phyloP scores from a whole-genome alignment of 2,888 invertebrate species.

The Prionchulus punctatus region DNA sequence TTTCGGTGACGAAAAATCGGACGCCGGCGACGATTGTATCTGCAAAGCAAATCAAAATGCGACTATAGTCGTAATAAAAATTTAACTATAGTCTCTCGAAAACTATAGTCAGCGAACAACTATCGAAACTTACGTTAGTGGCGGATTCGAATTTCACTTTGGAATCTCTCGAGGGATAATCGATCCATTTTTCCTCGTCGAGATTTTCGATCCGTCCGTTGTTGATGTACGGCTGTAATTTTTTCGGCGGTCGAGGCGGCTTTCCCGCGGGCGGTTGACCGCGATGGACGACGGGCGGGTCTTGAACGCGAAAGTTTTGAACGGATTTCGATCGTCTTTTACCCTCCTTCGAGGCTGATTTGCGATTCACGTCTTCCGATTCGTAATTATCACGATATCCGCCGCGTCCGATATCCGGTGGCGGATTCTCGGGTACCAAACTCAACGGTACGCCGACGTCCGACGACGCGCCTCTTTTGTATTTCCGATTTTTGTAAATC shows the following conservation, averaged over 20 bases:
- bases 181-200: conserved; percentile 2
- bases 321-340: neutral
- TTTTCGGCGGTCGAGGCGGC: neutral
- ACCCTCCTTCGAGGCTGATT: too few species aligned
- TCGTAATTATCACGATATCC: neutral
- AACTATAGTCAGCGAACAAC: too few species aligned
- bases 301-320: neutral
- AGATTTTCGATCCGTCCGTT: neutral
- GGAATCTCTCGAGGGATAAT: too few species aligned
- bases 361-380: neutral
- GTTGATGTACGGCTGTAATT: neutral
- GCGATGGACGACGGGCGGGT: too few species aligned
- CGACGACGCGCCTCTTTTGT: too few species aligned
- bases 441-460: too few species aligned
- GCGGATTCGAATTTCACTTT: too few species aligned
- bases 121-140: too few species aligned
- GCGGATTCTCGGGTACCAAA: neutral
- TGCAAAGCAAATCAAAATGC: too few species aligned
- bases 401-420: neutral
- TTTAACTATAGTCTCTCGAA: too few species aligned
- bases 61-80: too few species aligned
- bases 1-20: neutral
- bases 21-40: neutral
- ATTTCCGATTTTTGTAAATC: too few species aligned
- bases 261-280: neutral